Evolutionary conservation across 1,140 invertebrate species (phyloP), one percentile per base, ranked within the genome.

Genomic region (Dendroctonus ponderosae): DNA sequence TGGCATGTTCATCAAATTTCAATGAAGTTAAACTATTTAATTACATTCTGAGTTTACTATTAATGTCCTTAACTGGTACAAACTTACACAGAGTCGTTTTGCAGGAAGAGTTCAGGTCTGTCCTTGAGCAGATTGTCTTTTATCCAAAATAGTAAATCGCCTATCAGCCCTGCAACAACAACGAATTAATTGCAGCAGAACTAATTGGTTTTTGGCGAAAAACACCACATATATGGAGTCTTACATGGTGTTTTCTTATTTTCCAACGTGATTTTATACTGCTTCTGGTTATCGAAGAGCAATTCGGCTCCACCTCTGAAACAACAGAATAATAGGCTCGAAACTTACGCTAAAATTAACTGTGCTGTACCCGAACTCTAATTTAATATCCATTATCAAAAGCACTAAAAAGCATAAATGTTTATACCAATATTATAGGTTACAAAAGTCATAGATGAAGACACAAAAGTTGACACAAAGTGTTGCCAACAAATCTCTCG

Each of bases 81-180:
- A 49, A 84, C 87, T 86, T 84, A 91, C 86, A 94, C 88, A 6
- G 87, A 86, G 42, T 91, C 86, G 63, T 86, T 89, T 82, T 94
- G 89, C 43, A 96, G 76, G 78, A 98, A 97, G n/a, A 98, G 81
- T 78, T 97, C 94, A 8, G 88, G 87, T 69, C 93, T 83, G 76
- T 97, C 93, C 62, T 84, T 88, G 41, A 98, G 77, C 56, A 97
- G 79, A 78, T 96, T 94, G 66, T 91, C 87, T 75, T 87, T 87
- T 41, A 97, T 86, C 92, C 92, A 96, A 3, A 84, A 73, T 0
- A 97, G 79, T 14, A 97, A 79, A 48, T 84, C 81, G 62, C 81
- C 80, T 58, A 97, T 84, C 0, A 83, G 92, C 91, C 92, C 92
- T 89, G 70, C 6, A 80, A 80, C 69, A 65, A 62, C 69, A 67